These are phyloP conservation scores for Cataglyphis cursor DNA, from an alignment of 2,888 invertebrate genomes.

Conservation along the genomic window DNA sequence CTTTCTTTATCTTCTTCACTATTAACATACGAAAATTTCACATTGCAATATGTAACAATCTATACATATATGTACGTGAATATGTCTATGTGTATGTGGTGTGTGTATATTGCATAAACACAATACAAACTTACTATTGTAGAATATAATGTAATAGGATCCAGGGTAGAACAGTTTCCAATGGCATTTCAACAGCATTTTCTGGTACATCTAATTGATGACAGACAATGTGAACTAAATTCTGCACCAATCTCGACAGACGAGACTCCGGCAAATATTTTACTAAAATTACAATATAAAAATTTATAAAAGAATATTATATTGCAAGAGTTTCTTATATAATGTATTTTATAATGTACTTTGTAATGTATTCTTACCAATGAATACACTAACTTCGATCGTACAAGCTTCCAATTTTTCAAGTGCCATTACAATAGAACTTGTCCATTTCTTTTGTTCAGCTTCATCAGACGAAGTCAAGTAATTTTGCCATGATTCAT, in stretches of 20 bases:
- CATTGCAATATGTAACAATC: not conserved
- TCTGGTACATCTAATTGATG: constrained; percentile 92
- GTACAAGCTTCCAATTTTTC: constrained; percentile 88
- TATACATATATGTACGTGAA: not conserved
- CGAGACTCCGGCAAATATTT: constrained; percentile 88
- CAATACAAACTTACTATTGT: constrained; percentile 87
- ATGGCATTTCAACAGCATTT: constrained; percentile 89
- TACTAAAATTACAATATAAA: constrained; percentile 73
- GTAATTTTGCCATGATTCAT: constrained; percentile 91
- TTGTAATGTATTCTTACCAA: constrained; percentile 84
- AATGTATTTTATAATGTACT: not conserved
- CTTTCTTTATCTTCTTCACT: constrained; percentile 91
- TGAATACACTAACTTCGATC: constrained; percentile 87
- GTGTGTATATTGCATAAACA: not conserved
- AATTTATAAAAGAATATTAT: not conserved
- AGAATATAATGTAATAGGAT: constrained; percentile 94
- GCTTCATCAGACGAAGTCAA: constrained; percentile 86
- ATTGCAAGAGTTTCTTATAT: not conserved
- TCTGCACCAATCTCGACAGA: constrained; percentile 91
- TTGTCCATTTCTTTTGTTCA: constrained; percentile 87
- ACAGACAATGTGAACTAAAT: constrained; percentile 92
- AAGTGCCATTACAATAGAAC: constrained; percentile 87
- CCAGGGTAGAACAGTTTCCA: constrained; percentile 93
- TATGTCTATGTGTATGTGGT: no score
- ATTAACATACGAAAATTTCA: constrained; percentile 51